Base-by-base conservation (phyloP, 1,140 invertebrate genomes). In the Fragariocoptes setiger region DNA sequence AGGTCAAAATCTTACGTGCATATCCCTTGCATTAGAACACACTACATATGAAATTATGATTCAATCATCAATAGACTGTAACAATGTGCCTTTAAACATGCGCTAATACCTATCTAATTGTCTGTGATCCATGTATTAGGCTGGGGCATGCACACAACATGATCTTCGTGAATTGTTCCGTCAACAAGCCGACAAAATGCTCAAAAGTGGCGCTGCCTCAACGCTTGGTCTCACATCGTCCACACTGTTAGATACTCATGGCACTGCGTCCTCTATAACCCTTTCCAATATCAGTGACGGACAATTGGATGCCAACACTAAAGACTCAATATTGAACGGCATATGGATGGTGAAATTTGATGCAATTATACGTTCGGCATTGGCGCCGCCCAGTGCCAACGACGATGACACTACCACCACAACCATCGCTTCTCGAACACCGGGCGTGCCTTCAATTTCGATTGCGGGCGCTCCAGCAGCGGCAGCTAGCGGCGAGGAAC, bases 261-360 rank as follows among this genome's bases (percentile, higher is more conserved):
- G 25, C 25, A 8, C 25, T n/a, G 25, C 8, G 8, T 8, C 8
- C 8, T 8, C 8, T 8, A n/a, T n/a, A 8, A n/a, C 8, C 8
- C n/a, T 31, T 31, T 8, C 8, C 25, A n/a, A n/a, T n/a, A 8
- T 8, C 25, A n/a, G 8, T 31, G n/a, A 8, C 8, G 25, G 25
- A n/a, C 88, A 97, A 68, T 94, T 95, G 54, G 88, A 99, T 62
- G 90, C 90, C 44, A 62, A 97, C 46, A 94, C 83, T 61, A 99
- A 99, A 67, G 90, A 97, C 62, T 94, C 88, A 38, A 86, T 97
- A 18, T 63, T 95, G 49, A 88, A 82, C 39, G 92, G 86, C 38
- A n/a, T n/a, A n/a, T 99, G 90, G 90, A 76, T 99, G 70, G 80
- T 83, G 22, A 99, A 97, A 64, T 95, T 94, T 60, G 92, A 99